These are phyloP conservation scores for Erythrolamprus reginae DNA, from an alignment of 2,113 vertebrate species.

Conservation along the genomic window DNA sequence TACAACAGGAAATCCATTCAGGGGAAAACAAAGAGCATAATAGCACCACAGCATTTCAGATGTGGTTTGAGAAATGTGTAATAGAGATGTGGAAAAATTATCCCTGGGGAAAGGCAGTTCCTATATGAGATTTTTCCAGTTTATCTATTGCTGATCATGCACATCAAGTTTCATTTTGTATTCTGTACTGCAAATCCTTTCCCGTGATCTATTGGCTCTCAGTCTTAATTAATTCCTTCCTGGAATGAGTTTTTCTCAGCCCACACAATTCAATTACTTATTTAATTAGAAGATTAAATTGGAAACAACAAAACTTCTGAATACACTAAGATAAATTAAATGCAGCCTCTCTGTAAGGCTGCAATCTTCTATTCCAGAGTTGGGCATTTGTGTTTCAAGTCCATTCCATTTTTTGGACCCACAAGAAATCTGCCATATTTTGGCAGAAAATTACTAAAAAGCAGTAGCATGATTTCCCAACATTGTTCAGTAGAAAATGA, in stretches of 20 bases:
- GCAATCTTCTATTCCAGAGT: not conserved
- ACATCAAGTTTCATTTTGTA: not conserved
- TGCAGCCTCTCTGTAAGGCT: not conserved
- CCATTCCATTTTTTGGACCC: not conserved
- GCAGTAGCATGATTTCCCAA: not conserved
- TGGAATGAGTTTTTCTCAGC: not conserved
- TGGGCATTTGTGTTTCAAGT: not conserved
- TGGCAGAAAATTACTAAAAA: not conserved
- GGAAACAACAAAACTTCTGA: not conserved
- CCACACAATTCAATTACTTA: not conserved
- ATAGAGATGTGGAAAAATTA: not conserved
- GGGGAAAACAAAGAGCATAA: not conserved
- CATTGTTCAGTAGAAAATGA: not conserved
- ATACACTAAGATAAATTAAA: not conserved
- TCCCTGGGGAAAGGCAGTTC: not conserved
- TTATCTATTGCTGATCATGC: not conserved
- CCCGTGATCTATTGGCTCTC: not conserved
- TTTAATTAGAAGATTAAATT: not conserved
- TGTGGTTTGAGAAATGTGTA: not conserved
- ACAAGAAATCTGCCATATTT: not conserved
- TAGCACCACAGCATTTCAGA: not conserved
- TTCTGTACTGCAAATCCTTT: not conserved
- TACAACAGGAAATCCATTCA: not conserved
- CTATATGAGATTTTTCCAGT: not conserved
- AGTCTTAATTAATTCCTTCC: not conserved